Evolutionary conservation across 37 sponge, comb jelly and placozoan genomes (phyloP).

Genomic region (Haliclona indistincta): DNA sequence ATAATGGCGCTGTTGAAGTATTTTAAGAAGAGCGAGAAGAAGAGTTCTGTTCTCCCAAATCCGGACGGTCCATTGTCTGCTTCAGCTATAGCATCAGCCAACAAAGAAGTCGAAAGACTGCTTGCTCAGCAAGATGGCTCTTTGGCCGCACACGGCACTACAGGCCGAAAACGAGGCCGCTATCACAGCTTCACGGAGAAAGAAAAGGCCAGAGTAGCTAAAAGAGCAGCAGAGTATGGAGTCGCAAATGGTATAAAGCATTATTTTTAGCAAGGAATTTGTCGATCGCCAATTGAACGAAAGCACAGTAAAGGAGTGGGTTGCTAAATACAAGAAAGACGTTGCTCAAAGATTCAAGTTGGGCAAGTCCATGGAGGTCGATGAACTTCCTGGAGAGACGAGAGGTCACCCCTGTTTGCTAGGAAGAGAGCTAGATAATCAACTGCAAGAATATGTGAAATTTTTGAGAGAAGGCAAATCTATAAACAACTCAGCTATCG

Average conservation of each 20-base stretch:
- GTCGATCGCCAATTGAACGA: constrained; percentile 14
- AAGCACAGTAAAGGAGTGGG: constrained; percentile 3
- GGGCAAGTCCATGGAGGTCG: background rate
- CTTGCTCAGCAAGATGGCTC: background rate
- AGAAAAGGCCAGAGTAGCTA: constrained; percentile 6
- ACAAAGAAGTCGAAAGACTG: background rate
- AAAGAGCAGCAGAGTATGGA: constrained; percentile 7
- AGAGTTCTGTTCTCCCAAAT: background rate
- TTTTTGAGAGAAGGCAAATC: constrained; percentile 9
- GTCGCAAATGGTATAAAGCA: too few species aligned
- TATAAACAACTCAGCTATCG: constrained; percentile 24
- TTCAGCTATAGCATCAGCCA: background rate
- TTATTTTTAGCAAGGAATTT: constrained; percentile 16
- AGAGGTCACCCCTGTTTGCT: constrained; percentile 23
- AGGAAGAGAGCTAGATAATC: constrained; percentile 9
- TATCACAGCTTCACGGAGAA: background rate
- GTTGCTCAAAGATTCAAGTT: background rate
- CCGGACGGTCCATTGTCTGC: constrained; percentile 9
- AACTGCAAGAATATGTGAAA: constrained; percentile 12
- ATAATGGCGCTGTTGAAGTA: constrained; percentile 14
- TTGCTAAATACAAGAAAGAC: constrained; percentile 10
- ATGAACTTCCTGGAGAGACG: background rate
- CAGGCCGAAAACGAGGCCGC: background rate
- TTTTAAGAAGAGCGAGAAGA: background rate
- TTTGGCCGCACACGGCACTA: too few species aligned